Evolutionary conservation across 2,113 vertebrate species (phyloP).

Genomic region (Caranx ignobilis): DNA sequence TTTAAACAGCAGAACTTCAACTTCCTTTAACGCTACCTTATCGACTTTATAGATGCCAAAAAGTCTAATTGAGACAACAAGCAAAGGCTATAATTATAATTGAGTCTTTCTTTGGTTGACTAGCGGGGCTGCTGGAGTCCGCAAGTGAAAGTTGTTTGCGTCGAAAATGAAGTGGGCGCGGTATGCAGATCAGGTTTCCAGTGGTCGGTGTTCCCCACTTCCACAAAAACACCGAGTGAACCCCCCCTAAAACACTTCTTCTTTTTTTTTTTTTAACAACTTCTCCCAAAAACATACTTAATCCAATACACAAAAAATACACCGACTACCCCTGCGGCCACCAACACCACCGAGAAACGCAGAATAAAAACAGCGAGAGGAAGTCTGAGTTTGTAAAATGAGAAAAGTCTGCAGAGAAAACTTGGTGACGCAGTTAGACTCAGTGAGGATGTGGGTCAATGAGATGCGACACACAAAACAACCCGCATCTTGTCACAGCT

Average conservation of each 20-base stretch:
- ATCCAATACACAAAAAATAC: background rate
- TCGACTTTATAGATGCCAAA: too few species aligned
- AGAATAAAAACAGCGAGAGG: background rate
- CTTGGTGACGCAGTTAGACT: slow-evolving; percentile 63
- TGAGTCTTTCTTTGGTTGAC: background rate
- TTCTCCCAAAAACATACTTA: fast-evolving
- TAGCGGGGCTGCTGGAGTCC: background rate
- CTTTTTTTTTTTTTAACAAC: background rate
- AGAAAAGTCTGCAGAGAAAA: background rate
- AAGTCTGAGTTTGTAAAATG: background rate
- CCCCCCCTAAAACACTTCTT: background rate
- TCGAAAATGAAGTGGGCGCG: slow-evolving; percentile 72
- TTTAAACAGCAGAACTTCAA: background rate
- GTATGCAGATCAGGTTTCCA: slow-evolving; percentile 65
- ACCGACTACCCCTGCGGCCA: background rate
- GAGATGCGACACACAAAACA: slow-evolving; percentile 62
- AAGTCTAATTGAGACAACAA: background rate
- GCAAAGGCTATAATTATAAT: background rate
- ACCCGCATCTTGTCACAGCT: slow-evolving; percentile 18
- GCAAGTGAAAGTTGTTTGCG: slow-evolving; percentile 75
- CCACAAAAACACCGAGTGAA: slow-evolving; percentile 3
- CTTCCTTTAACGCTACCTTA: background rate
- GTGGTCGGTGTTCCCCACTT: background rate
- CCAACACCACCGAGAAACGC: fast-evolving
- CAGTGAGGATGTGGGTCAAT: slow-evolving; percentile 67